phyloP scores from a whole-genome alignment of 2,888 invertebrate species.

The Ormia ochracea region DNA sequence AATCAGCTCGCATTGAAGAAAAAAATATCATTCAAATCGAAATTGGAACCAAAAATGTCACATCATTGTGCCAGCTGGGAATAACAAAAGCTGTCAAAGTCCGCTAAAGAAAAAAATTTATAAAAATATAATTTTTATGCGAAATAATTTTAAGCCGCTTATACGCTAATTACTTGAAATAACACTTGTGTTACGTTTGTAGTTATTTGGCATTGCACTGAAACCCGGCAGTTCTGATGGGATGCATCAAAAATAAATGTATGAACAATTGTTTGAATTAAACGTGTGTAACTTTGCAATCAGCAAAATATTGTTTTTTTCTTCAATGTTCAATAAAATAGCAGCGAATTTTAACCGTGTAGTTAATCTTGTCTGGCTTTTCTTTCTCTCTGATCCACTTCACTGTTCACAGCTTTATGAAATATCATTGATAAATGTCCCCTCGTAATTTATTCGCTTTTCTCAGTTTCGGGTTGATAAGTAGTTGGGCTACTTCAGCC shows the following conservation, averaged over 20 bases:
- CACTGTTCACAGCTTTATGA: no score
- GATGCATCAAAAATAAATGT: background rate
- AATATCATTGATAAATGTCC: no score
- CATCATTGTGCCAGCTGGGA: constrained; percentile 10
- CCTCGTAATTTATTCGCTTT: no score
- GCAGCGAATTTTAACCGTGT: no score
- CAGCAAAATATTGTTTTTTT: no score
- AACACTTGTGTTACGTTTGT: constrained; percentile 23
- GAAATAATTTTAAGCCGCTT: constrained; percentile 62
- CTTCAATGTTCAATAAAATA: no score
- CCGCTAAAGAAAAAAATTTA: constrained; percentile 1
- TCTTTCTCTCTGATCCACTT: no score
- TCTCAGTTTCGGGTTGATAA: no score
- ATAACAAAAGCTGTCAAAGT: constrained; percentile 33
- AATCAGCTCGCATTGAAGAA: constrained; percentile 6
- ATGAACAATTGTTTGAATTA: no score
- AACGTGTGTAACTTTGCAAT: no score
- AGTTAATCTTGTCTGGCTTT: no score
- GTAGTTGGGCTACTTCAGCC: no score
- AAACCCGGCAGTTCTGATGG: constrained; percentile 6
- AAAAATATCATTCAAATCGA: background rate
- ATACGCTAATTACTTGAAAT: constrained; percentile 64
- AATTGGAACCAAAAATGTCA: constrained; percentile 23
- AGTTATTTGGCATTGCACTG: background rate
- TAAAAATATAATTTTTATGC: background rate